Evolutionary conservation across 92 coral and sea anemone species (phyloP).

Genomic region (Paramuricea clavata): DNA sequence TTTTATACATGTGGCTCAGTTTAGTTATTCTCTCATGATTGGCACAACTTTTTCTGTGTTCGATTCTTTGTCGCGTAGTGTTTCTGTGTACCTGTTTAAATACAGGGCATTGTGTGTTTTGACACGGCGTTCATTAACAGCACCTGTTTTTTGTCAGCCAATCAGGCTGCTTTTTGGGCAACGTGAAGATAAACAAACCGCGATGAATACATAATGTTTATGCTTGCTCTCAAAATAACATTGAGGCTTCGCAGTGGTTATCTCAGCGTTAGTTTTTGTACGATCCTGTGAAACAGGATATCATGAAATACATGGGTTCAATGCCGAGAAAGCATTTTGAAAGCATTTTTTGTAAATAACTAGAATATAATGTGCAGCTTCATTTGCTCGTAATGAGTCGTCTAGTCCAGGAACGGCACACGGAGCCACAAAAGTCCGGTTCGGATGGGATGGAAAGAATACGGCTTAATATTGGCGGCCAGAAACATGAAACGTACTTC

Average conservation of each 20-base stretch:
- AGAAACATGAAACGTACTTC: constrained; percentile 86
- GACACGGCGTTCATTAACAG: constrained; percentile 16
- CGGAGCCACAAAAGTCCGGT: constrained; percentile 36
- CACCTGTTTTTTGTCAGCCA: constrained; percentile 37
- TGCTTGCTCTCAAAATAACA: neutral
- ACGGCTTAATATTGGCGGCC: constrained; percentile 91
- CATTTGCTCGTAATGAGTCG: neutral
- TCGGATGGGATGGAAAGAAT: constrained; percentile 50
- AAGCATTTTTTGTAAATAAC: neutral
- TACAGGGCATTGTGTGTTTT: neutral
- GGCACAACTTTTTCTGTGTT: too few relatives aligned
- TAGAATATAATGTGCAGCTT: neutral
- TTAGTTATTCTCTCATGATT: too few relatives aligned
- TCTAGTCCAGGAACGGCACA: constrained; percentile 29
- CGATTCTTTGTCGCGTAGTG: neutral
- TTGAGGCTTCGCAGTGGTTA: neutral
- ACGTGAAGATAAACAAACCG: constrained; percentile 5
- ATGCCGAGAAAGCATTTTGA: neutral
- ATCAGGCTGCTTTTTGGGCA: neutral
- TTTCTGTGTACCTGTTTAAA: constrained; percentile 10
- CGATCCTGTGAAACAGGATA: neutral
- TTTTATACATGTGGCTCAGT: neutral
- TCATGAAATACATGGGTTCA: neutral
- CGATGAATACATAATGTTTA: constrained; percentile 22
- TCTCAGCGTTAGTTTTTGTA: neutral